Evolutionary conservation across 2,797 vertebrate genomes (phyloP).

Genomic region (Discoglossus pictus): DNA sequence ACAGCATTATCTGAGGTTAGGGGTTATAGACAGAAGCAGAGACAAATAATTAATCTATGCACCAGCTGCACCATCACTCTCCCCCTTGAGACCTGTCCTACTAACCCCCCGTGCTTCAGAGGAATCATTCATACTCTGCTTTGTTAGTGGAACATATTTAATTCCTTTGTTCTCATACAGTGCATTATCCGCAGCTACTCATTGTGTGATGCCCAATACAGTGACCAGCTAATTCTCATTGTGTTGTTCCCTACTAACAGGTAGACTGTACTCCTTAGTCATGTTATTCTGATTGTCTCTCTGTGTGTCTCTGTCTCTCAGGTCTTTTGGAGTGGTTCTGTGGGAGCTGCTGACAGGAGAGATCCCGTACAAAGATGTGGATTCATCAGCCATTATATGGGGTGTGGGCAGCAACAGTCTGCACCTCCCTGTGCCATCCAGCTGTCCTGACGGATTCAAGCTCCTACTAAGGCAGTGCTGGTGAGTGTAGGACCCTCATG

Average conservation of each 20-base stretch:
- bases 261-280: no score
- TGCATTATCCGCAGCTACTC: no score
- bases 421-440: conserved; percentile 89
- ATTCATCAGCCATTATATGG: conserved; percentile 97
- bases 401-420: conserved; percentile 97
- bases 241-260: no score
- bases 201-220: neutral
- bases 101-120: conserved; percentile 16
- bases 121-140: neutral
- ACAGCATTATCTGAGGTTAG: conserved; percentile 4
- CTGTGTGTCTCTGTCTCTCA: conserved; percentile 52
- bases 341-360: conserved; percentile 96
- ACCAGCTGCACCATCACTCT: conserved; percentile 15
- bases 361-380: conserved; percentile 96
- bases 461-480: conserved; percentile 93
- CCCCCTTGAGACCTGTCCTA: conserved; percentile 18
- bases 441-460: conserved; percentile 96
- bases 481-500: conserved; percentile 69
- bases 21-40: conserved; percentile 13
- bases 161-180: no score
- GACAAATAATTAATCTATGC: conserved; percentile 15
- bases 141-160: no score
- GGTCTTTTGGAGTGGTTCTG: conserved; percentile 95
- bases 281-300: conserved; percentile 59
- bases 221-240: neutral